Evolutionary conservation across 2,113 vertebrate genomes (phyloP).

Genomic region (Pseudorectes ferrugineus): DNA sequence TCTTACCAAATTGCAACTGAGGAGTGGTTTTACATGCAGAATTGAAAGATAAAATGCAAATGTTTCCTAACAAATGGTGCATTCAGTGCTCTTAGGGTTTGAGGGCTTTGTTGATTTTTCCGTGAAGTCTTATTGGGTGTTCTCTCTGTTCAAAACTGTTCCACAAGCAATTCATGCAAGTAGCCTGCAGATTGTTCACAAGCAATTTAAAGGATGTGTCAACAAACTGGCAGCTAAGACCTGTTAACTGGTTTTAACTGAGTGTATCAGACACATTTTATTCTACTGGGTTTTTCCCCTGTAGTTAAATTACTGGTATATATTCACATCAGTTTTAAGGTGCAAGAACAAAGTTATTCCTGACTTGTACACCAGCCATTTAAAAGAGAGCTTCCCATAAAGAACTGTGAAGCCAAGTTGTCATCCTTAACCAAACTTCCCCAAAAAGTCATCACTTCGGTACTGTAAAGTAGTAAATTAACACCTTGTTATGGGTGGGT

Average conservation of each 20-base stretch:
- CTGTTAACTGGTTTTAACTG: background rate
- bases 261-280: background rate
- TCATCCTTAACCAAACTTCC: background rate
- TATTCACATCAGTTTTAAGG: background rate
- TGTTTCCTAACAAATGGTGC: background rate
- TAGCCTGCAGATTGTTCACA: background rate
- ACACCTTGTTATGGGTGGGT: background rate
- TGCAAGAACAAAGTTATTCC: background rate
- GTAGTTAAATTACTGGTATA: background rate
- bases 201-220: background rate
- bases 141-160: background rate
- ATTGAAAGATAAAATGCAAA: background rate
- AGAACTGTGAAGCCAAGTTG: background rate
- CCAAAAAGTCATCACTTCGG: background rate
- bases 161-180: background rate
- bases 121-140: background rate
- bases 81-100: background rate
- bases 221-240: background rate
- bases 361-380: background rate
- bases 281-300: background rate
- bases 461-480: background rate
- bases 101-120: background rate
- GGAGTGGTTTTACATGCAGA: background rate
- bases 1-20: background rate
- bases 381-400: background rate